Evolutionary conservation across 2,888 invertebrate genomes (phyloP).

Genomic region (Eretmocerus hayati): DNA sequence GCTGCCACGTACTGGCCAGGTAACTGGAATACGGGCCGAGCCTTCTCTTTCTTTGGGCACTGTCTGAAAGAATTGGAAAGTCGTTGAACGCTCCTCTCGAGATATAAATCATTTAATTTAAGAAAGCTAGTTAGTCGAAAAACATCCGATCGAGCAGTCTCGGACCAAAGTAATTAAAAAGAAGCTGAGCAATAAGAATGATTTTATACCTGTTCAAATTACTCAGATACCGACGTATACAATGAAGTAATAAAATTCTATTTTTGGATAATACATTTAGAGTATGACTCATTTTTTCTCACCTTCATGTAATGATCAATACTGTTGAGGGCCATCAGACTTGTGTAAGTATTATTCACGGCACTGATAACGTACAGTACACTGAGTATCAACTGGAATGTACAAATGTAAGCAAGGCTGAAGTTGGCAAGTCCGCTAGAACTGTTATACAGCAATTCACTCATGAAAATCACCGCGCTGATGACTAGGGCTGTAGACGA

Average conservation of each 20-base stretch:
- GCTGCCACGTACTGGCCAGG: slow-evolving; percentile 29
- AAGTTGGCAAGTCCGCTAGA: slow-evolving; percentile 9
- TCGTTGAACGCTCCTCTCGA: no score
- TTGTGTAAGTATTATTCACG: slow-evolving; percentile 25
- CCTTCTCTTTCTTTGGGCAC: slow-evolving; percentile 29
- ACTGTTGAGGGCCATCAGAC: slow-evolving; percentile 27
- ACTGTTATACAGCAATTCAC: slow-evolving; percentile 4
- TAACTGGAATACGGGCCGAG: slow-evolving; percentile 16
- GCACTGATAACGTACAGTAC: slow-evolving; percentile 25
- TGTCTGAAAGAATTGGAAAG: slow-evolving; percentile 17
- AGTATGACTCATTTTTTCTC: neutral
- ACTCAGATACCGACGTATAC: no score
- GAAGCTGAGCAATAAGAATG: no score
- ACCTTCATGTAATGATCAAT: slow-evolving; percentile 30
- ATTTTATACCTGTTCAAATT: no score
- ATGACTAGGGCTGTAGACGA: slow-evolving; percentile 14
- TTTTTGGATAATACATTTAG: neutral
- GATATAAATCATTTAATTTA: neutral
- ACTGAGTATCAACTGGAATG: slow-evolving; percentile 28
- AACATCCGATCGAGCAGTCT: neutral
- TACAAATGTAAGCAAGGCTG: slow-evolving; percentile 30
- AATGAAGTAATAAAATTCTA: neutral
- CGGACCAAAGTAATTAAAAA: no score
- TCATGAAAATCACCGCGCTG: slow-evolving; percentile 11
- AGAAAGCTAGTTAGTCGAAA: neutral